Percentiles rank a stretch among this genome's conserved stretches.
Conservation (phyloP, 2,888 invertebrate genomes). For the Xylocampa areola region DNA sequence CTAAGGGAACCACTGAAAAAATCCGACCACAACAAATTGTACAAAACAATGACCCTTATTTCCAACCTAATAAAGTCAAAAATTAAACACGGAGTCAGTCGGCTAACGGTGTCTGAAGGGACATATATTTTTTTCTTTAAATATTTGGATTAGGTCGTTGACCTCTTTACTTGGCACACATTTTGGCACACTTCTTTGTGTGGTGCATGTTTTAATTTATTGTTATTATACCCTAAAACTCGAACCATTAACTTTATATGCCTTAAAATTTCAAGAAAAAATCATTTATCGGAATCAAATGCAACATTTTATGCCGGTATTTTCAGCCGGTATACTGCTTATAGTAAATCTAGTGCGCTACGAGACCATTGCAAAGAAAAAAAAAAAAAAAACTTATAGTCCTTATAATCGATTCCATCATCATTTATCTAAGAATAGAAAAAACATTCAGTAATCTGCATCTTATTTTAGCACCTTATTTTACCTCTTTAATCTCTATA, state of each 20-base stretch:
- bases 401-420: too few relatives aligned
- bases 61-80: slow-evolving; percentile 48
- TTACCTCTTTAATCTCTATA: too few relatives aligned
- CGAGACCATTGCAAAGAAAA: too few relatives aligned
- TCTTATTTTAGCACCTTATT: background rate
- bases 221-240: background rate
- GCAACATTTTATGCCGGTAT: too few relatives aligned
- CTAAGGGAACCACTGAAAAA: slow-evolving; percentile 84
- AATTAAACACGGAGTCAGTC: slow-evolving; percentile 12
- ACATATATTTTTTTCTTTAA: slow-evolving; percentile 66
- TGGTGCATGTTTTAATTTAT: slow-evolving; percentile 8
- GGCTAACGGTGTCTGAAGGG: slow-evolving; percentile 63
- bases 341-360: too few relatives aligned
- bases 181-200: slow-evolving; percentile 32
- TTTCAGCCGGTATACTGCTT: too few relatives aligned
- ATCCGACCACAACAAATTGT: slow-evolving; percentile 62
- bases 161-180: slow-evolving; percentile 63
- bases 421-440: background rate
- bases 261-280: background rate
- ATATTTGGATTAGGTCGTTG: slow-evolving; percentile 67
- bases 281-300: too few relatives aligned
- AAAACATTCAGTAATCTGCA: slow-evolving; percentile 2
- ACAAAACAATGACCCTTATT: slow-evolving; percentile 67
- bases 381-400: too few relatives aligned
- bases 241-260: background rate